Evolutionary conservation across 37 sponge, comb jelly and placozoan genomes (phyloP).

Genomic region (Spongilla lacustris): DNA sequence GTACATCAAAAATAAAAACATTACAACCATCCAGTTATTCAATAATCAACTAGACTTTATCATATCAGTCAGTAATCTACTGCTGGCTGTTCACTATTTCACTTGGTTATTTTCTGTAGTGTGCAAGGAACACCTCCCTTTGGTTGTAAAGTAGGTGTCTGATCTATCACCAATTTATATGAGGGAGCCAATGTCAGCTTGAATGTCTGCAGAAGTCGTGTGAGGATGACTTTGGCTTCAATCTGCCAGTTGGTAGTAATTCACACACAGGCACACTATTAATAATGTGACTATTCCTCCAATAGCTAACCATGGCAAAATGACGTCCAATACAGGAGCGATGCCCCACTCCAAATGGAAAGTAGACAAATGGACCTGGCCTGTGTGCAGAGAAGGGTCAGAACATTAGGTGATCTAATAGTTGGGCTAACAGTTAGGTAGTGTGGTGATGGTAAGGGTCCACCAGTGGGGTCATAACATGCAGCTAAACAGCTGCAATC

Average conservation of each 20-base stretch:
- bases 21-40: too few relatives aligned
- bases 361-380: constrained; percentile 11
- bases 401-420: too few relatives aligned
- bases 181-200: constrained; percentile 3
- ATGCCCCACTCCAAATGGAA: constrained; percentile 19
- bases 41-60: too few relatives aligned
- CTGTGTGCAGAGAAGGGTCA: background rate
- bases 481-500: background rate
- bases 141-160: constrained; percentile 4
- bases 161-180: constrained; percentile 6
- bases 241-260: background rate
- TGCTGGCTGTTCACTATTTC: too few relatives aligned
- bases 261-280: too few relatives aligned
- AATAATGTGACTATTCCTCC: too few relatives aligned
- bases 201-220: constrained; percentile 31
- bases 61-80: too few relatives aligned
- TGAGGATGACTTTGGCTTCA: constrained; percentile 16
- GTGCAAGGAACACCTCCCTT: constrained; percentile 22
- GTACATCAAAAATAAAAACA: too few relatives aligned
- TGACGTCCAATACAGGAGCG: constrained; percentile 21
- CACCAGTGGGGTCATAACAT: too few relatives aligned
- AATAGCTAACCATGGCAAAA: constrained; percentile 21
- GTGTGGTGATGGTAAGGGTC: too few relatives aligned
- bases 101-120: too few relatives aligned
- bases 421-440: too few relatives aligned